These are phyloP conservation scores for Solenodon paradoxus DNA, from an alignment of 2,113 vertebrate species.

Conservation along the genomic window DNA sequence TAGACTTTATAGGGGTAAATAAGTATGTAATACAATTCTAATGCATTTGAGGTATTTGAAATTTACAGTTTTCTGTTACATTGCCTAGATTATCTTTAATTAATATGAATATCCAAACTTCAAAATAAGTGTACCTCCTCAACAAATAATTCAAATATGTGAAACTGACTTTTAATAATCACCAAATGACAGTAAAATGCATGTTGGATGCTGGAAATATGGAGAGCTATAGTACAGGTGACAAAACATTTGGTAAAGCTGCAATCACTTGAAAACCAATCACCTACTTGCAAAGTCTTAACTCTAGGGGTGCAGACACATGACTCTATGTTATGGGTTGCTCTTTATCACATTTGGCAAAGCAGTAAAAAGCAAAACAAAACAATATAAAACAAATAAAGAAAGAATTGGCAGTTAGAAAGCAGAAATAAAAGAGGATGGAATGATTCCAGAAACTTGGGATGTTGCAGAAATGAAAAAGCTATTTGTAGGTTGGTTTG, in stretches of 20 bases:
- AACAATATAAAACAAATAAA: no score
- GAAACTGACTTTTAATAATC: not conserved
- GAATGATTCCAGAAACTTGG: not conserved
- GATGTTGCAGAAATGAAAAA: not conserved
- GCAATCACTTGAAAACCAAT: not conserved
- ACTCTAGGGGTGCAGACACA: not conserved
- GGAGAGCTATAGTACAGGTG: not conserved
- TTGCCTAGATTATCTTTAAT: not conserved
- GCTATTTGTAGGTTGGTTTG: not conserved
- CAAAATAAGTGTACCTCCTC: not conserved
- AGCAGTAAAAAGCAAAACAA: not conserved
- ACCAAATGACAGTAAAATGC: not conserved
- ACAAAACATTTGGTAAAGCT: not conserved
- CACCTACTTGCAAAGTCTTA: not conserved
- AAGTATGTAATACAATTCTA: not conserved
- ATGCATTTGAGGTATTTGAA: not conserved
- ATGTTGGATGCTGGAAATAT: not conserved
- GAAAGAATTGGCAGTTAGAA: not conserved
- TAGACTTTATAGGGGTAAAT: not conserved
- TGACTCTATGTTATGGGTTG: not conserved
- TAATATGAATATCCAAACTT: not conserved
- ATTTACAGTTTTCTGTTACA: not conserved
- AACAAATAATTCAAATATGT: not conserved
- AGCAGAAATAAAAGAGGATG: not conserved
- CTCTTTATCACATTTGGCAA: not conserved